Base-by-base conservation (phyloP, 2,888 invertebrate species). In the Myopa tessellatipennis region DNA sequence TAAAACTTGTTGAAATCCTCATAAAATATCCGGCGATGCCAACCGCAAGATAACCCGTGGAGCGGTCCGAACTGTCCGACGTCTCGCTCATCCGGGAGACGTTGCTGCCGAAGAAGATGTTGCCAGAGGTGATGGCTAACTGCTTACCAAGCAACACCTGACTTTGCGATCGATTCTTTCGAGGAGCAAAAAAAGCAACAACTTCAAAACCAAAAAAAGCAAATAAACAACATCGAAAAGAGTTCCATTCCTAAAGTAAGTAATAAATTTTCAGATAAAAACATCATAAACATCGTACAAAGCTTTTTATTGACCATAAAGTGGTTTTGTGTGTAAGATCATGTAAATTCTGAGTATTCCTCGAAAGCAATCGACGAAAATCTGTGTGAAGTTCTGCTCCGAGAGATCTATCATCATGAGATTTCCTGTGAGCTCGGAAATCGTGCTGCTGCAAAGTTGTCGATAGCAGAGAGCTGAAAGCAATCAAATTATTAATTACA, bases 1-100 rank as follows among this genome's bases (percentile, higher is more conserved):
- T 85, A 85, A 85, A 85, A 85, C 83, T 85, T 83, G 85, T 85
- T 83, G 82, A 84, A 86, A 83, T 84, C 83, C 83, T 82, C 83
- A 84, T 84, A 84, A 85, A 85, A 82, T 80, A 79, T 82, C 80
- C 82, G 79, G 82, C 82, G 86, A 86, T 86, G 85, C 85, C 85
- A 82, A 81, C 80, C 80, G 77, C 78, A 76, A 82, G 85, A 85
- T 84, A 86, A 82, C 70, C 73, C 65, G 75, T 38, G 75, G 75
- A 75, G 77, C 61, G 58, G 36, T 50, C n/a, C 16, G 26, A 8
- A n/a, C 16, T 60, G 16, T 18, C 26, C n/a, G 60, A 10, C 26
- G 2, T 60, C 26, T 16, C n/a, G 60, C 4, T 18, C 26, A 10
- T 18, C 61, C 4, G 2, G 74, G 67, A n/a, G 67, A 55, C 7